These are phyloP conservation scores for Drepana arcuata DNA, from an alignment of 1,140 invertebrate species.

Conservation along the genomic window DNA sequence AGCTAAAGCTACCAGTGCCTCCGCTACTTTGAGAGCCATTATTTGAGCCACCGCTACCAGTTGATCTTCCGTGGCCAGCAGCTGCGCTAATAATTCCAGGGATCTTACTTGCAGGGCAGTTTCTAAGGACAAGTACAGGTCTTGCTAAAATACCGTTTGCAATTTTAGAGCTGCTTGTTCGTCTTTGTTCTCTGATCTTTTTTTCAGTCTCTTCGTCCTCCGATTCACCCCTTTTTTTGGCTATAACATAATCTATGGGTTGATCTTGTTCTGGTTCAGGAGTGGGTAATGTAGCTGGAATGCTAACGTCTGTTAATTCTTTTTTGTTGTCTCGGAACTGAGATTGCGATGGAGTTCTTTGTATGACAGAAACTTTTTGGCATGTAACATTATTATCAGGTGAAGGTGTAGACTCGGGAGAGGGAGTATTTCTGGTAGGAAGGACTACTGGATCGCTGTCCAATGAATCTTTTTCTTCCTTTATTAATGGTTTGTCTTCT, in stretches of 20 bases:
- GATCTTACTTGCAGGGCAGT: slow-evolving; percentile 69
- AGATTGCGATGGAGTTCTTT: slow-evolving; percentile 80
- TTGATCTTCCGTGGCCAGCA: slow-evolving; percentile 82
- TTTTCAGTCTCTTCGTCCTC: slow-evolving; percentile 76
- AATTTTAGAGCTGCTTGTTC: slow-evolving; percentile 74
- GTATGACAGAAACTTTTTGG: slow-evolving; percentile 83
- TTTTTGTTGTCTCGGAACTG: slow-evolving; percentile 68
- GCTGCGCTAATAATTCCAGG: slow-evolving; percentile 77
- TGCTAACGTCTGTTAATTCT: slow-evolving; percentile 66
- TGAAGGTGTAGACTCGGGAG: slow-evolving; percentile 54
- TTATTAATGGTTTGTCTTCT: slow-evolving; percentile 55
- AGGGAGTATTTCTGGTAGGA: slow-evolving; percentile 65
- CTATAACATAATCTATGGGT: slow-evolving; percentile 90
- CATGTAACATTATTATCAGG: slow-evolving; percentile 73
- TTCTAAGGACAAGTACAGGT: slow-evolving; percentile 55
- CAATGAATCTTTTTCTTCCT: slow-evolving; percentile 59
- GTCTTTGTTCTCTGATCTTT: slow-evolving; percentile 73
- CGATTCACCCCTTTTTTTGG: slow-evolving; percentile 79
- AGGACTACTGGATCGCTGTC: slow-evolving; percentile 56
- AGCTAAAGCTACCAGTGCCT: slow-evolving; percentile 69
- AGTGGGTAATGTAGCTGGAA: slow-evolving; percentile 63
- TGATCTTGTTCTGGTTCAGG: slow-evolving; percentile 82
- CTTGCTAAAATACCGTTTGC: slow-evolving; percentile 70
- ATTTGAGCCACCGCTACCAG: slow-evolving; percentile 68
- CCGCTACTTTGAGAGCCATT: slow-evolving; percentile 70